These are phyloP conservation scores for Calliopum simillimum DNA, from an alignment of 2,888 invertebrate genomes.

Conservation along the genomic window DNA sequence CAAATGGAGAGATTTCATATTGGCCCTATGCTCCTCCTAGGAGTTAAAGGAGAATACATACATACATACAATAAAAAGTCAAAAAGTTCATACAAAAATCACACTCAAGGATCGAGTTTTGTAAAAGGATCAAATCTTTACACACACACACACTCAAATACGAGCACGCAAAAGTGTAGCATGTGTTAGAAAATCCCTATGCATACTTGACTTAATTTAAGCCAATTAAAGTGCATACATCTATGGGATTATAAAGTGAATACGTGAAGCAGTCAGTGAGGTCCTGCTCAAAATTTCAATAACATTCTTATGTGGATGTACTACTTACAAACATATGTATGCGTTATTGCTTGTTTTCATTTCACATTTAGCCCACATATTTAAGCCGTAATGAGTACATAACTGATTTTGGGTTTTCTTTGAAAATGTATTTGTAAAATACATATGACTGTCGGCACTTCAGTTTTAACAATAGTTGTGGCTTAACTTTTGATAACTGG, in stretches of 20 bases:
- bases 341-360: not conserved
- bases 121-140: not conserved
- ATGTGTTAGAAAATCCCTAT: not conserved
- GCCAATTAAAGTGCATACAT: slow-evolving; percentile 63
- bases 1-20: too few relatives aligned
- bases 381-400: slow-evolving; percentile 24
- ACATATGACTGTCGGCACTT: not conserved
- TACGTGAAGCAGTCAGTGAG: slow-evolving; percentile 12
- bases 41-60: too few relatives aligned
- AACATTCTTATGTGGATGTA: not conserved
- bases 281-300: not conserved
- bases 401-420: not conserved
- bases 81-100: slow-evolving; percentile 53
- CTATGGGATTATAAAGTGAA: slow-evolving; percentile 20
- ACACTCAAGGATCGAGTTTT: slow-evolving; percentile 39
- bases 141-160: not conserved
- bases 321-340: too few relatives aligned
- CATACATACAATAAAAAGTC: slow-evolving; percentile 63
- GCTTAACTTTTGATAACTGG: not conserved
- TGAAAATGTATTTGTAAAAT: not conserved
- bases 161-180: not conserved
- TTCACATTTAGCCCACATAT: slow-evolving; percentile 23
- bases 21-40: too few relatives aligned
- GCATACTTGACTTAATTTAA: slow-evolving; percentile 68
- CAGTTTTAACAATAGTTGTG: not conserved